These are phyloP conservation scores for Blastomussa wellsi DNA, from an alignment of 92 coral and sea anemone species.

Conservation along the genomic window DNA sequence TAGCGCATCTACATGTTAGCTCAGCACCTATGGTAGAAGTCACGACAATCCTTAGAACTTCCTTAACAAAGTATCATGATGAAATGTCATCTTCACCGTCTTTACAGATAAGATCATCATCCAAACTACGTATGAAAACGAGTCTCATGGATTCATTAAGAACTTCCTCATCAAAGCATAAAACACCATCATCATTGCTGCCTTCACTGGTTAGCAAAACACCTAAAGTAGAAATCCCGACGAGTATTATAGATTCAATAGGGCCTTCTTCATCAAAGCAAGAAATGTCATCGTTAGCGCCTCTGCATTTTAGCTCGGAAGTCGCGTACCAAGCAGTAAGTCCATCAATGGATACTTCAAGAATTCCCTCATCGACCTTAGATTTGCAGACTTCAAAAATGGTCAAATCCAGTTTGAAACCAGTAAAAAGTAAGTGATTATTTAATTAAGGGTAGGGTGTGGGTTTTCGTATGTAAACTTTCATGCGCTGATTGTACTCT, in stretches of 20 bases:
- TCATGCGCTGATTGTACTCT: neutral
- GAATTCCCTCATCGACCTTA: neutral
- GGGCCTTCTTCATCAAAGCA: neutral
- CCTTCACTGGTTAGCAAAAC: neutral
- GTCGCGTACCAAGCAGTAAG: neutral
- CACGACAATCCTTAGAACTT: neutral
- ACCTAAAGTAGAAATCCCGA: neutral
- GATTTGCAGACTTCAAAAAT: neutral
- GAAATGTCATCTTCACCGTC: neutral
- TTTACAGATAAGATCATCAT: neutral
- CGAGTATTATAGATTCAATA: neutral
- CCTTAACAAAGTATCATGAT: neutral
- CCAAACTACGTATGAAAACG: neutral
- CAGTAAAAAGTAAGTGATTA: slow-evolving; percentile 11
- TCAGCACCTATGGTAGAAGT: neutral
- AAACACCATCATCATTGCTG: too few species aligned
- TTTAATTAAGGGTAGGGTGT: neutral
- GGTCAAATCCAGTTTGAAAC: neutral
- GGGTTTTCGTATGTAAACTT: neutral
- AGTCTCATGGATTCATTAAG: neutral
- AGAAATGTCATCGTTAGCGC: neutral
- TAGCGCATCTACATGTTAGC: neutral
- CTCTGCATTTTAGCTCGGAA: neutral
- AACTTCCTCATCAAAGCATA: neutral
- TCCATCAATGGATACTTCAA: neutral